These are phyloP conservation scores for Lutjanus erythropterus DNA, from an alignment of 2,113 vertebrate species.

Conservation along the genomic window DNA sequence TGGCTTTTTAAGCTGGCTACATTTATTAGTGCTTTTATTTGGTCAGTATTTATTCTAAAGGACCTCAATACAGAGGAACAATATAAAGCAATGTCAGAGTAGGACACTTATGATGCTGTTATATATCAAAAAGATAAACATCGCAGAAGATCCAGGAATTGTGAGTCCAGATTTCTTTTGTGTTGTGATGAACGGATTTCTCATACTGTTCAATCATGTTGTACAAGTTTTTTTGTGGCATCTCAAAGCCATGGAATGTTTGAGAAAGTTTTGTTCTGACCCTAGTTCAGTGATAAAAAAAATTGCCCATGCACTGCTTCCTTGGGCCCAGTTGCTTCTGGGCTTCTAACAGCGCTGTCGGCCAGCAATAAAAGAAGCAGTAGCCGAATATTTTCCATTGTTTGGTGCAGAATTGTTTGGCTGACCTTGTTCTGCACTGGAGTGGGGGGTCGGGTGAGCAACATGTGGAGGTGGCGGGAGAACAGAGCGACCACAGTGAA, in stretches of 20 bases:
- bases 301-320: neutral
- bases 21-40: too few species aligned
- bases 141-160: neutral
- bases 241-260: neutral
- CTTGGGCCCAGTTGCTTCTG: neutral
- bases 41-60: neutral
- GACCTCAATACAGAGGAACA: too few species aligned
- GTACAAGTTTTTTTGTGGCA: neutral
- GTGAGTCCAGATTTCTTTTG: too few species aligned
- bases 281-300: conserved; percentile 26
- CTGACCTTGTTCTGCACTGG: conserved; percentile 34
- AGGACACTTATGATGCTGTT: neutral
- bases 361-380: conserved; percentile 48
- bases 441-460: conserved; percentile 18
- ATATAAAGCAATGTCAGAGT: neutral
- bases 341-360: neutral
- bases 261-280: neutral
- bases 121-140: too few species aligned
- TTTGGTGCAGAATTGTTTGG: conserved; percentile 47
- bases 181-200: neutral
- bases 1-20: too few species aligned
- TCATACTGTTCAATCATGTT: neutral
- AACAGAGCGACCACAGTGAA: neutral
- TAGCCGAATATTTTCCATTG: conserved; percentile 55
- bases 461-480: conserved; percentile 19